Conservation (phyloP, 2,888 invertebrate genomes). For the Meiosimyza platycephala region DNA sequence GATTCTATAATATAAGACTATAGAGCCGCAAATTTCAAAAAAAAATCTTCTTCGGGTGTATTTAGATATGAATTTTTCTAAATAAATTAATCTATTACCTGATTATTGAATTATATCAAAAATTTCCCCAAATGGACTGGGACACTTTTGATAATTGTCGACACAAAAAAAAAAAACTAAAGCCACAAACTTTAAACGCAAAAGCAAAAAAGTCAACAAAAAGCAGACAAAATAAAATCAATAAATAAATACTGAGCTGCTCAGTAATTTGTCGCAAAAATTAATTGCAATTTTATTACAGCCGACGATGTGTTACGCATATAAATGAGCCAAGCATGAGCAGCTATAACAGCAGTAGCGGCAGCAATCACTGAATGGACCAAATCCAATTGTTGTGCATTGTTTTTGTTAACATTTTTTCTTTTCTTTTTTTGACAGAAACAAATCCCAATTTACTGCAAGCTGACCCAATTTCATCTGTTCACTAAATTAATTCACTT, state of each 20-base stretch:
- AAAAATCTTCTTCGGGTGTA: too few species aligned
- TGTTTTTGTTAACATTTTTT: not conserved
- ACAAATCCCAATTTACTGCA: constrained; percentile 16
- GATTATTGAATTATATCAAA: too few species aligned
- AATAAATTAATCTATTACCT: too few species aligned
- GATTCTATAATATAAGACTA: too few species aligned
- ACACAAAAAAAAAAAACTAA: too few species aligned
- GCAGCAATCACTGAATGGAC: constrained; percentile 51
- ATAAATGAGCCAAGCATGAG: constrained; percentile 35
- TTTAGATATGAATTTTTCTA: too few species aligned
- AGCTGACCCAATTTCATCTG: constrained; percentile 29
- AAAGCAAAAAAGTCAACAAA: too few species aligned
- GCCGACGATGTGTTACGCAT: constrained; percentile 43
- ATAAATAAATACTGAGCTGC: not conserved
- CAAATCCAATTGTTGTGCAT: constrained; percentile 44
- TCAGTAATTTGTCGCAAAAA: constrained; percentile 60
- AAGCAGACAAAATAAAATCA: too few species aligned
- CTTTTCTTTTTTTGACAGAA: constrained; percentile 12
- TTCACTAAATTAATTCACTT: constrained; percentile 32
- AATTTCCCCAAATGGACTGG: too few species aligned
- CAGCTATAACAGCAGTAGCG: not conserved
- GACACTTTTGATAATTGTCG: too few species aligned
- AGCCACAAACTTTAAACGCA: too few species aligned
- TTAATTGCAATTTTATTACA: constrained; percentile 65
- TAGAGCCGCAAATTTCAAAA: too few species aligned